phyloP scores from a whole-genome alignment of 1,140 invertebrate species.

The Chelonus insularis region DNA sequence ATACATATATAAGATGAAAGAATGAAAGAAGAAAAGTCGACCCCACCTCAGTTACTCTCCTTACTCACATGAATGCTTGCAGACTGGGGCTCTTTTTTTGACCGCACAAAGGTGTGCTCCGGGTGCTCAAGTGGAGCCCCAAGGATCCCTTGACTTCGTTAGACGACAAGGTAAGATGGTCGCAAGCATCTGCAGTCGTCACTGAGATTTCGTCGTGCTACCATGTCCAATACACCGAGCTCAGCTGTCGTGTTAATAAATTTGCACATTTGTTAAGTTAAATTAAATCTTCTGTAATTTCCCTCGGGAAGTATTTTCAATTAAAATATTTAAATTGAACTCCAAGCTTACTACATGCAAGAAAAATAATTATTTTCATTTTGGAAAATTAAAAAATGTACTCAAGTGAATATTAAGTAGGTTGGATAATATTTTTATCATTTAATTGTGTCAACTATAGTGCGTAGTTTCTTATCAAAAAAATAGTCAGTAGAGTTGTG shows the following conservation, averaged over 20 bases:
- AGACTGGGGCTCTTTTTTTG: slow-evolving; percentile 41
- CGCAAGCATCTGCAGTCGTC: slow-evolving; percentile 51
- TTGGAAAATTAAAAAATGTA: no score
- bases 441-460: neutral
- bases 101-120: slow-evolving; percentile 45
- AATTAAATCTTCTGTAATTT: neutral
- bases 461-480: neutral
- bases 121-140: slow-evolving; percentile 36
- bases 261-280: neutral
- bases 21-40: no score
- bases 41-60: no score
- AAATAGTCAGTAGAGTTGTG: no score
- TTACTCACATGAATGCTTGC: neutral
- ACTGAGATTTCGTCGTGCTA: slow-evolving; percentile 47
- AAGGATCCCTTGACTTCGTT: slow-evolving; percentile 54
- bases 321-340: no score
- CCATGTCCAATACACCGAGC: neutral
- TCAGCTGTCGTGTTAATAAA: slow-evolving; percentile 1
- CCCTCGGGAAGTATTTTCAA: no score
- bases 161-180: slow-evolving; percentile 45
- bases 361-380: no score
- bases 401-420: neutral
- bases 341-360: no score
- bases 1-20: neutral
- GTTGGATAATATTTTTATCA: neutral